phyloP scores from a whole-genome alignment of 2,888 invertebrate species.

The Eilema caniola region DNA sequence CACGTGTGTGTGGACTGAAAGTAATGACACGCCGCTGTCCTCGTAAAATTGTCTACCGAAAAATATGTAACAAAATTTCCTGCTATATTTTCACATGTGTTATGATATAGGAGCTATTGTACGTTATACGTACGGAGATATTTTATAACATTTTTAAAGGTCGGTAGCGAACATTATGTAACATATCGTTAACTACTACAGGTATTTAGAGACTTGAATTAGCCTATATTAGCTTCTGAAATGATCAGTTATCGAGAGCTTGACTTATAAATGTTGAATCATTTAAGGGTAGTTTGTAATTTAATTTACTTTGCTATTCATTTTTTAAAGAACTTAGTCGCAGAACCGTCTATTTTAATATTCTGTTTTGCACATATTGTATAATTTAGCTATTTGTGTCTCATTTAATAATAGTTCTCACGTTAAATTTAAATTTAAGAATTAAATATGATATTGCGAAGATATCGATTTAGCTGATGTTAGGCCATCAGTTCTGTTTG shows the following conservation, averaged over 20 bases:
- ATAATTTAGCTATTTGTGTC: background rate
- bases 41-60: conserved; percentile 41
- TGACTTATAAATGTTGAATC: background rate
- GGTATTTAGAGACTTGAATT: background rate
- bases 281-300: background rate
- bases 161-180: background rate
- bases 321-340: background rate
- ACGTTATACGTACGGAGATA: background rate
- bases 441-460: no score
- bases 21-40: conserved; percentile 46
- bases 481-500: no score
- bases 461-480: no score
- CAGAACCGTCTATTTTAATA: background rate
- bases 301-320: no score
- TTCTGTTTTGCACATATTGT: background rate
- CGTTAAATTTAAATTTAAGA: no score
- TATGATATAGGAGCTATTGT: conserved; percentile 14
- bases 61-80: conserved; percentile 35
- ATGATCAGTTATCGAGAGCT: no score
- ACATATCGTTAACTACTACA: background rate
- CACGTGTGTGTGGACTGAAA: conserved; percentile 24
- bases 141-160: background rate
- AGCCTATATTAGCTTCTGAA: background rate
- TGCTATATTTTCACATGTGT: conserved; percentile 33
- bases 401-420: no score